A percentile compares a stretch with the other conserved stretches of the same genome.
These are phyloP conservation scores for Decapterus maruadsi DNA, from an alignment of 2,797 vertebrate genomes.

Conservation along the genomic window DNA sequence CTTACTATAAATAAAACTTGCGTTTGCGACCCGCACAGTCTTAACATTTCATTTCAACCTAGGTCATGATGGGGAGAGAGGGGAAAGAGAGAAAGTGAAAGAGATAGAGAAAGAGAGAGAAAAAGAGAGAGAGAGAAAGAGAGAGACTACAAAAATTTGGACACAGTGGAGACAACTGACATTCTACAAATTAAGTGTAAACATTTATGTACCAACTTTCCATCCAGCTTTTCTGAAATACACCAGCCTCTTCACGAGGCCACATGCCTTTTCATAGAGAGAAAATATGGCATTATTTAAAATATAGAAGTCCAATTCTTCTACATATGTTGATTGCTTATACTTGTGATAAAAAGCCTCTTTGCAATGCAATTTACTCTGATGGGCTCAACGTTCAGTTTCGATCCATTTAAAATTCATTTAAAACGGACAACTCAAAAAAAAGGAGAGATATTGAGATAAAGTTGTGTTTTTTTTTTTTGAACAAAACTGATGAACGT, in stretches of 20 bases:
- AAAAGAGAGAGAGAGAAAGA: slow-evolving; percentile 39
- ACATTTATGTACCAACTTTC: slow-evolving; percentile 87
- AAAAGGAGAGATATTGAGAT: slow-evolving; percentile 56
- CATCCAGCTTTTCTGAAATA: slow-evolving; percentile 86
- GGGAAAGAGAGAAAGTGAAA: too few relatives aligned
- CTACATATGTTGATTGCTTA: slow-evolving; percentile 86
- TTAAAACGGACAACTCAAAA: slow-evolving; percentile 75
- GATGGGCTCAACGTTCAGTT: slow-evolving; percentile 76
- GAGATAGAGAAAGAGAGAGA: slow-evolving; percentile 1
- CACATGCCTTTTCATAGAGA: slow-evolving; percentile 85
- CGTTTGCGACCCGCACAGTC: slow-evolving; percentile 93
- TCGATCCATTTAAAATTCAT: slow-evolving; percentile 79
- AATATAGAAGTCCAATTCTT: slow-evolving; percentile 88
- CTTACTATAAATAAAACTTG: slow-evolving; percentile 95
- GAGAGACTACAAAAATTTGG: slow-evolving; percentile 84
- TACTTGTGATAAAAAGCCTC: slow-evolving; percentile 82
- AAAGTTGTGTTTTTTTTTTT: slow-evolving; percentile 63
- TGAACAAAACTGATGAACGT: slow-evolving; percentile 71
- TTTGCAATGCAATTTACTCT: slow-evolving; percentile 79
- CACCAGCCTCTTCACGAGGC: slow-evolving; percentile 84
- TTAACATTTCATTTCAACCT: slow-evolving; percentile 84
- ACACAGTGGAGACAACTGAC: slow-evolving; percentile 85
- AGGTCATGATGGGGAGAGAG: slow-evolving; percentile 54
- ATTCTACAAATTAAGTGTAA: slow-evolving; percentile 90
- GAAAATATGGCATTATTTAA: slow-evolving; percentile 86